phyloP scores from a whole-genome alignment of 2,888 invertebrate species.

The Melanotus villosus region DNA sequence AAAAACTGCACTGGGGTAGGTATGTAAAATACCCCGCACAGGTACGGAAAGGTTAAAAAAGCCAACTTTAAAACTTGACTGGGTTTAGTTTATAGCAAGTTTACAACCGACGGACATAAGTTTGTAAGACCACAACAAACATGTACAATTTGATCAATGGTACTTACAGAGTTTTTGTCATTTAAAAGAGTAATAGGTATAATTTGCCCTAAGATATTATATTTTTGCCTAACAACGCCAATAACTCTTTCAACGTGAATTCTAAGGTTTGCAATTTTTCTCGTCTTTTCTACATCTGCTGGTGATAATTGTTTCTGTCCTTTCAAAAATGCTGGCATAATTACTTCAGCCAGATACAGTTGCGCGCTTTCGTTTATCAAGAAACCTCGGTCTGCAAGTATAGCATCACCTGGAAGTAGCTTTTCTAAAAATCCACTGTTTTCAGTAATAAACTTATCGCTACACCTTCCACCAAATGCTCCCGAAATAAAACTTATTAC shows the following conservation, averaged over 20 bases:
- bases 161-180: neutral
- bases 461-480: neutral
- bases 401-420: neutral
- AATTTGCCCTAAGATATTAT: neutral
- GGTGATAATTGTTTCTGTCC: constrained; percentile 2
- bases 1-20: no score
- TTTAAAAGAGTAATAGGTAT: neutral
- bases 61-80: no score
- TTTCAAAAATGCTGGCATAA: constrained; percentile 4
- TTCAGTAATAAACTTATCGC: constrained; percentile 6
- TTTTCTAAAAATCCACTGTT: neutral
- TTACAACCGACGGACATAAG: neutral
- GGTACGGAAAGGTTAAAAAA: no score
- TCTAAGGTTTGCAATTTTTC: neutral
- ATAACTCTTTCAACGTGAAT: constrained; percentile 1
- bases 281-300: neutral
- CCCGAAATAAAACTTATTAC: neutral
- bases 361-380: neutral
- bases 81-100: neutral
- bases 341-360: neutral
- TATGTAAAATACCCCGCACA: no score
- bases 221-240: neutral
- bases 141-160: neutral
- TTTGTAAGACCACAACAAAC: neutral
- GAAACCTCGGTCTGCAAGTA: constrained; percentile 12